Base-by-base conservation (phyloP, 2,113 vertebrate genomes). In the Chaetodon auriga region DNA sequence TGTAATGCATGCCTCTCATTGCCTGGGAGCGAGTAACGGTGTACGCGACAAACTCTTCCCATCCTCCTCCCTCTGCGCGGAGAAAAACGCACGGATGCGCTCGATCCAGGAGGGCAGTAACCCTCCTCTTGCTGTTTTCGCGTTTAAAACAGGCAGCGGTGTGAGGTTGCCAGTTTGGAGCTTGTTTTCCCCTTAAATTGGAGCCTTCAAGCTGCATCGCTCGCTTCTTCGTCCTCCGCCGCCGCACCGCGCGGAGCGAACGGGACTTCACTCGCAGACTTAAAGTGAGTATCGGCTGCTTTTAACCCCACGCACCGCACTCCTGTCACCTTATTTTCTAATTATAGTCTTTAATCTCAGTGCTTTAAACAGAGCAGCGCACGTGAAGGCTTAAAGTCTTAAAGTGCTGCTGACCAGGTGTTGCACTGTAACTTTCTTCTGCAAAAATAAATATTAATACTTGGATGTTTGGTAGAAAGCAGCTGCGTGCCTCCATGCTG, bases 351-450 rank as follows among this genome's bases (percentile, higher is more conserved):
- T 35, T 58, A 72, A 76, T 81, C 82, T 57, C 10, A 0, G 78
- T 53, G 35, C 74, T 0, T 76, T 38, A 8, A 54, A 75, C 21
- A 18, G 64, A 79, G 64, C 2, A 8, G 78, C 41, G 60, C 80
- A 16, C 69, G 3, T 0, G 62, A 7, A 25, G 63, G 49, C 62
- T 86, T 84, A 30, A 82, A 87, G 80, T 85, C 16, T 64, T 54
- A 18, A 64, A 73, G 84, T 46, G 81, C 38, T 10, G 87, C 82
- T 65, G 79, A 80, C n/a, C 83, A 86, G 83, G 83, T 87, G 88
- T 87, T 85, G 84, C 78, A 41, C 82, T 74, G 66, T 2, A 91
- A 93, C 87, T 91, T 91, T 89, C 12, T 68, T 1, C 62, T 64
- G 81, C 16, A n/a, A 18, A 75, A 36, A n/a, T 10, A 48, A n/a